A percentile compares a stretch with the other conserved stretches of the same genome.
Conservation (phyloP, 23 tunicate species). For the Halocynthia aurantium region DNA sequence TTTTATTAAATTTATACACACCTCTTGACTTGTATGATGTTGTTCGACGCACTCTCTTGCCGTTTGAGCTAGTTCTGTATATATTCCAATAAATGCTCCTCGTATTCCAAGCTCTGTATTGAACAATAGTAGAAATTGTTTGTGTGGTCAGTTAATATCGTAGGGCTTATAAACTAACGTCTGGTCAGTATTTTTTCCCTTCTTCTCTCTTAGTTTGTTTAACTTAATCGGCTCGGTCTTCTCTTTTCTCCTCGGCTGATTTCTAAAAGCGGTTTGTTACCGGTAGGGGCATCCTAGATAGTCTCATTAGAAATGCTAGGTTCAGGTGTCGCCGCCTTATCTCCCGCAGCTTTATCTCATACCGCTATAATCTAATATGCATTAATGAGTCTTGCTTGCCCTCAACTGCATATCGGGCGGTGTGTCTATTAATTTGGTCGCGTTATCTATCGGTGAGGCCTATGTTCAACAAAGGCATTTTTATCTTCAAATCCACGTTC, state of each 20-base stretch:
- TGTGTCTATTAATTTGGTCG: too few species aligned
- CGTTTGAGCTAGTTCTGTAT: neutral
- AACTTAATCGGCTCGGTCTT: slow-evolving; percentile 5
- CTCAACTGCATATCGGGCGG: neutral
- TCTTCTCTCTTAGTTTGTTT: slow-evolving; percentile 24
- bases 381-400: slow-evolving; percentile 6
- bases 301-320: neutral
- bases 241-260: neutral
- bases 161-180: neutral
- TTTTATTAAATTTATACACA: neutral
- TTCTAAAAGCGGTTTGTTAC: slow-evolving; percentile 4
- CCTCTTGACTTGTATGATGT: neutral
- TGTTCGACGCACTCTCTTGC: neutral
- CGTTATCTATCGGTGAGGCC: neutral
- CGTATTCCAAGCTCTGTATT: slow-evolving; percentile 2
- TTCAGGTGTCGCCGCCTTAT: slow-evolving; percentile 10
- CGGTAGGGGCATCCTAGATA: neutral
- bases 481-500: neutral
- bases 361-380: slow-evolving; percentile 1
- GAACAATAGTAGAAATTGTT: slow-evolving; percentile 6
- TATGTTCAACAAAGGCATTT: neutral
- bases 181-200: slow-evolving; percentile 22
- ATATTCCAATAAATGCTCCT: neutral
- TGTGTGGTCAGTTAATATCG: slow-evolving; percentile 11
- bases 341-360: neutral